phyloP scores from a whole-genome alignment of 1,140 invertebrate genomes.

The Papilio glaucus region DNA sequence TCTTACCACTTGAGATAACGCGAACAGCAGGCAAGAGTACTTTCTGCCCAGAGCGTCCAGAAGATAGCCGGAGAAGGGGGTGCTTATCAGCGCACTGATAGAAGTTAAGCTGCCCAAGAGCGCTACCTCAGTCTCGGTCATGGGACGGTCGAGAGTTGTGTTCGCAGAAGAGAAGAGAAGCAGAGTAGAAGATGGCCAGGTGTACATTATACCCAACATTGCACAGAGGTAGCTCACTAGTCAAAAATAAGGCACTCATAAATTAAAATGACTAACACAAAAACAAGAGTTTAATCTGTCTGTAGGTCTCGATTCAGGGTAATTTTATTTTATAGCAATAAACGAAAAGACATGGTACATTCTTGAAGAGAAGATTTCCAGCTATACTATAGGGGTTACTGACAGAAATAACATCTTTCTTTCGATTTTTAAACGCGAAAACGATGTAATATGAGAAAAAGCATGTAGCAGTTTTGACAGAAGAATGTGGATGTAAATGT shows the following conservation, averaged over 20 bases:
- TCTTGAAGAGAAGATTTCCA: too few relatives aligned
- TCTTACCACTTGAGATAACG: constrained; percentile 40
- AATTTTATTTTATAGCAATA: too few relatives aligned
- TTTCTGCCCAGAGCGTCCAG: constrained; percentile 40
- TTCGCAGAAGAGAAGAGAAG: constrained; percentile 38
- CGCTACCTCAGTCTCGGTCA: constrained; percentile 39
- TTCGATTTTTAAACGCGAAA: too few relatives aligned
- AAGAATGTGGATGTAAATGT: too few relatives aligned
- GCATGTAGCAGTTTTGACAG: too few relatives aligned
- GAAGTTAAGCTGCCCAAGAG: constrained; percentile 39
- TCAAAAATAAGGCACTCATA: neutral
- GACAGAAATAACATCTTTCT: too few relatives aligned
- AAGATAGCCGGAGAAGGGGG: constrained; percentile 37
- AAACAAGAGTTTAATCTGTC: too few relatives aligned
- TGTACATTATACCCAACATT: constrained; percentile 39
- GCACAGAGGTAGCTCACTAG: constrained; percentile 25
- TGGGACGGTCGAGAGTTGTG: constrained; percentile 39
- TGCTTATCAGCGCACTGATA: constrained; percentile 41
- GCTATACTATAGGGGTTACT: too few relatives aligned
- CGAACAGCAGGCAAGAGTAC: constrained; percentile 38
- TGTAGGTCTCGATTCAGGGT: too few relatives aligned
- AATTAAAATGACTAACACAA: neutral
- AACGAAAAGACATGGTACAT: too few relatives aligned
- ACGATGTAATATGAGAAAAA: too few relatives aligned
- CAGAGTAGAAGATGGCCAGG: constrained; percentile 43